Evolutionary conservation across 2,797 vertebrate species (phyloP).

Genomic region (Pseudocheirus occidentalis): DNA sequence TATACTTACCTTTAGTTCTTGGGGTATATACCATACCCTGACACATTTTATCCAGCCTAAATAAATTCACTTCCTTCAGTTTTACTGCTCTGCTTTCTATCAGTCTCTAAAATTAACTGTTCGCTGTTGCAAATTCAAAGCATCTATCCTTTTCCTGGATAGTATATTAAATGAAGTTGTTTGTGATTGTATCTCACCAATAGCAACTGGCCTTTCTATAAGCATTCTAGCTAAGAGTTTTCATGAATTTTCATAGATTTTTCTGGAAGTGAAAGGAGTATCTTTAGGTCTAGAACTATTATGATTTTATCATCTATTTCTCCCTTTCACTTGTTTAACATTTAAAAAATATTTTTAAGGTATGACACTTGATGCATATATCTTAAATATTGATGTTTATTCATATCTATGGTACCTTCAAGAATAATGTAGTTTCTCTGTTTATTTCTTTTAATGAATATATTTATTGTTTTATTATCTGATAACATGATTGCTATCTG

Average conservation of each 20-base stretch:
- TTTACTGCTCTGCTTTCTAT: not conserved
- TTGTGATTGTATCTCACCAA: not conserved
- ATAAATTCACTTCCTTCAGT: not conserved
- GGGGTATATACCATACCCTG: not conserved
- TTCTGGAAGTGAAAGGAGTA: not conserved
- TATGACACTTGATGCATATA: not conserved
- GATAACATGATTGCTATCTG: not conserved
- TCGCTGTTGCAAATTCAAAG: not conserved
- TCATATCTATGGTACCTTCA: not conserved
- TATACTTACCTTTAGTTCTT: not conserved
- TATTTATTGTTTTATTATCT: not conserved
- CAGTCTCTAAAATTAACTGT: not conserved
- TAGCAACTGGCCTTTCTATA: not conserved
- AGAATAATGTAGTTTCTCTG: not conserved
- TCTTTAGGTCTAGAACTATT: not conserved
- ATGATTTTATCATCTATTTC: not conserved
- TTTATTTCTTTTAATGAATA: too few relatives aligned
- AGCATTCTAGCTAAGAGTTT: not conserved
- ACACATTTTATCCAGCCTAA: not conserved
- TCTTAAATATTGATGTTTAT: not conserved
- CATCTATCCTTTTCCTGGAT: not conserved
- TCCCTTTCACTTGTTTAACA: not conserved
- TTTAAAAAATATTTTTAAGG: not conserved
- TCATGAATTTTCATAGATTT: not conserved
- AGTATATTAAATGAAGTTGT: not conserved